Evolutionary conservation across 2,797 vertebrate species (phyloP).

Genomic region (Phaenicophaeus curvirostris): DNA sequence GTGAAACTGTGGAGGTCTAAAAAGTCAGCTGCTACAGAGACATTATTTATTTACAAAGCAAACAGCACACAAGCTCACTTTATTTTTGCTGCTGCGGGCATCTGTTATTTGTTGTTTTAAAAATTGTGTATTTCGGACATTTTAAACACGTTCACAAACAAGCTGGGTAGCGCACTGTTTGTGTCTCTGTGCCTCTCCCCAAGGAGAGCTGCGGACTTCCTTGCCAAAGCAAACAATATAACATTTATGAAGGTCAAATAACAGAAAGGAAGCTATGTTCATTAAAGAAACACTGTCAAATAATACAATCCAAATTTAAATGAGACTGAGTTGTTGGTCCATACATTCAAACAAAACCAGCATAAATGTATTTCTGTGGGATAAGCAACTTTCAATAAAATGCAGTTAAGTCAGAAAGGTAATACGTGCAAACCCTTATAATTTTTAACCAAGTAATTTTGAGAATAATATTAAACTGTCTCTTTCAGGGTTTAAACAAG

Average conservation of each 20-base stretch:
- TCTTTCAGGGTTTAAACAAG: neutral
- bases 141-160: slow-evolving; percentile 29
- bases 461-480: neutral
- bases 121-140: slow-evolving; percentile 43
- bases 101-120: slow-evolving; percentile 35
- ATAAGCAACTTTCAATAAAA: neutral
- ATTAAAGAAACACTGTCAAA: neutral
- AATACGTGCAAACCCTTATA: neutral
- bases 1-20: neutral
- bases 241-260: slow-evolving; percentile 37
- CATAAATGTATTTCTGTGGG: neutral
- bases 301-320: neutral
- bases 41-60: slow-evolving; percentile 54
- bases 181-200: slow-evolving; percentile 22
- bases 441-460: neutral
- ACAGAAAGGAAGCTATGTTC: slow-evolving; percentile 13
- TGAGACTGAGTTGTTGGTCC: neutral
- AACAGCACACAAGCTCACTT: neutral
- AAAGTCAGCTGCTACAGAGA: neutral
- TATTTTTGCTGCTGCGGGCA: slow-evolving; percentile 11
- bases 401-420: neutral
- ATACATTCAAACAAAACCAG: neutral
- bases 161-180: slow-evolving; percentile 25
- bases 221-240: slow-evolving; percentile 57
- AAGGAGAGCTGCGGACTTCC: slow-evolving; percentile 31